These are phyloP conservation scores for Vidua chalybeata DNA, from an alignment of 2,113 vertebrate genomes.

Conservation along the genomic window DNA sequence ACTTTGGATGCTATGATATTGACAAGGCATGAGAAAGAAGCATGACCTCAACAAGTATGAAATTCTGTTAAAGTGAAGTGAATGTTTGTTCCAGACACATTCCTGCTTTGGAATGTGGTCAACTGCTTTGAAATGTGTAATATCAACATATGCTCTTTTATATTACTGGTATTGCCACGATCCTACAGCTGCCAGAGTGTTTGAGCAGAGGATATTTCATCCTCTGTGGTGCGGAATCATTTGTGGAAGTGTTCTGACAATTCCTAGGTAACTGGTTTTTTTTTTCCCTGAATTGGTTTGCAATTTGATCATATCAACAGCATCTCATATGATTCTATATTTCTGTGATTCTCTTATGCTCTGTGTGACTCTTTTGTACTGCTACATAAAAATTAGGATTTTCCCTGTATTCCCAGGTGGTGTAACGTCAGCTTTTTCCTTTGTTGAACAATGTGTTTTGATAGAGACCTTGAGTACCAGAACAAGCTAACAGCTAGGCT, in stretches of 20 bases:
- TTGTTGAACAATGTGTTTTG: constrained; percentile 49
- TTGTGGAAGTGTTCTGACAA: neutral
- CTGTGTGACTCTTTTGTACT: neutral
- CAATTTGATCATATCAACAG: neutral
- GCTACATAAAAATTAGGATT: neutral
- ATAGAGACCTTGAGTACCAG: constrained; percentile 15
- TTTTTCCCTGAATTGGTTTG: neutral
- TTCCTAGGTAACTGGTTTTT: neutral
- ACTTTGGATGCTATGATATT: neutral
- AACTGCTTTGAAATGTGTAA: neutral
- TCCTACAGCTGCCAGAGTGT: neutral
- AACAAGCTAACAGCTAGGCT: neutral
- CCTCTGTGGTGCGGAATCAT: neutral
- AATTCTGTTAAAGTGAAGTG: neutral
- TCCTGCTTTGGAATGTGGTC: neutral
- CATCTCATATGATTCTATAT: neutral
- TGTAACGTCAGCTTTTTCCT: neutral
- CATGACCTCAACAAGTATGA: neutral
- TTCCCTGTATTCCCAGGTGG: neutral
- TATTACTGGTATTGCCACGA: accelerated
- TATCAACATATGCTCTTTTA: neutral
- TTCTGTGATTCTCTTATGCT: neutral
- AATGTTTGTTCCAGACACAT: neutral
- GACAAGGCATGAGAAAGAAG: neutral
- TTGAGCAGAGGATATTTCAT: neutral